A percentile compares a stretch with the other conserved stretches of the same genome.
Conservation (phyloP, 2,113 vertebrate species). For the Tinamus guttatus region DNA sequence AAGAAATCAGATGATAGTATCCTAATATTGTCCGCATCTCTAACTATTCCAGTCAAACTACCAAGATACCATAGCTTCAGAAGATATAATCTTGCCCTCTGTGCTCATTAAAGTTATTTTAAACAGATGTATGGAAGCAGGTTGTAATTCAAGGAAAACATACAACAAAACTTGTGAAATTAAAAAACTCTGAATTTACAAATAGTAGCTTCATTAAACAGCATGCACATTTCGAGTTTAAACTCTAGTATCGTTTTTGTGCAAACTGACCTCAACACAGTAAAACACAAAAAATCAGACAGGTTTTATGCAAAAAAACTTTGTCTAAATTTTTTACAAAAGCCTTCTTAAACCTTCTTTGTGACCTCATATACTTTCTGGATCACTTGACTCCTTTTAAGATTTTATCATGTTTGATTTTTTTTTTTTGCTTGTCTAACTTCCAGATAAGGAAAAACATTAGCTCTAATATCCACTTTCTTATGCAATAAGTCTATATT, state of each 20-base stretch:
- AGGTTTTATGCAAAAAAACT: background rate
- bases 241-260: background rate
- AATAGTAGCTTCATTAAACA: background rate
- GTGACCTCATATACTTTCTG: background rate
- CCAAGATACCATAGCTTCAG: background rate
- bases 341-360: background rate
- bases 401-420: background rate
- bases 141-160: background rate
- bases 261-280: background rate
- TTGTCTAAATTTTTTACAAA: background rate
- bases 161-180: background rate
- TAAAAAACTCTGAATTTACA: background rate
- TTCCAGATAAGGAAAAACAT: background rate
- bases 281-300: background rate
- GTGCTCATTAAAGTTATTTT: background rate
- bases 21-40: background rate
- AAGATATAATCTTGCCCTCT: background rate
- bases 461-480: background rate
- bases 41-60: background rate
- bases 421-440: background rate
- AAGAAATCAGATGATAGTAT: background rate
- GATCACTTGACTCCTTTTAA: background rate
- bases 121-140: background rate
- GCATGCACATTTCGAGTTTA: background rate
- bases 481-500: background rate